phyloP scores from a whole-genome alignment of 2,797 vertebrate species.

The Acrocephalus scirpaceus region DNA sequence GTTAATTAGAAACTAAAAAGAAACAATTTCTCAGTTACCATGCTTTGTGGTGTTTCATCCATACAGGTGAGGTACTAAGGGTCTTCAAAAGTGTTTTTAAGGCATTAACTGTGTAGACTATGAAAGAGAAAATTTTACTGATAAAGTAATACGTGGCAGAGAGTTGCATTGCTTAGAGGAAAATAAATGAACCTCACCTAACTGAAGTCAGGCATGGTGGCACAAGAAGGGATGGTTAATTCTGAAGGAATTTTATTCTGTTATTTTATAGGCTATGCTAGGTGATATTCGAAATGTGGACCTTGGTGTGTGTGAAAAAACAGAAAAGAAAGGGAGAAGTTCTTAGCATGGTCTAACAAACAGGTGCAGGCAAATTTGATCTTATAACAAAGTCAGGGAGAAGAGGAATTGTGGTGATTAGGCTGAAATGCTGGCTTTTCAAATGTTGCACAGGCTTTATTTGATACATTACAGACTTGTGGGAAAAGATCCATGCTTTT shows the following conservation, averaged over 20 bases:
- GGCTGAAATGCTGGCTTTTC: background rate
- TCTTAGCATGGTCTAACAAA: background rate
- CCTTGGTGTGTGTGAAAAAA: background rate
- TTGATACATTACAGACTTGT: background rate
- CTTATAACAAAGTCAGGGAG: background rate
- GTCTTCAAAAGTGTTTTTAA: background rate
- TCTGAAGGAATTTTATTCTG: background rate
- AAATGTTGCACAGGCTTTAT: background rate
- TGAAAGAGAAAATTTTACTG: background rate
- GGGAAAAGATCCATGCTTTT: background rate
- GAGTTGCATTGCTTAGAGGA: background rate
- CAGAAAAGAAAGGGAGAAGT: background rate
- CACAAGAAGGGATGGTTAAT: background rate
- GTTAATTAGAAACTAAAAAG: background rate
- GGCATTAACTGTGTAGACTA: background rate
- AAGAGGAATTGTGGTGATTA: background rate
- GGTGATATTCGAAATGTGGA: background rate
- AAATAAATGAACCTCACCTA: background rate
- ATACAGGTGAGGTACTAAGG: background rate
- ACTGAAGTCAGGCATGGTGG: background rate
- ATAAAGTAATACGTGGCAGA: background rate
- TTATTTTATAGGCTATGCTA: background rate
- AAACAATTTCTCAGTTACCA: background rate
- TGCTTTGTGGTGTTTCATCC: background rate
- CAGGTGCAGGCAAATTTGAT: background rate